Base-by-base conservation (phyloP, 2,888 invertebrate species). In the Orchesella flavescens region DNA sequence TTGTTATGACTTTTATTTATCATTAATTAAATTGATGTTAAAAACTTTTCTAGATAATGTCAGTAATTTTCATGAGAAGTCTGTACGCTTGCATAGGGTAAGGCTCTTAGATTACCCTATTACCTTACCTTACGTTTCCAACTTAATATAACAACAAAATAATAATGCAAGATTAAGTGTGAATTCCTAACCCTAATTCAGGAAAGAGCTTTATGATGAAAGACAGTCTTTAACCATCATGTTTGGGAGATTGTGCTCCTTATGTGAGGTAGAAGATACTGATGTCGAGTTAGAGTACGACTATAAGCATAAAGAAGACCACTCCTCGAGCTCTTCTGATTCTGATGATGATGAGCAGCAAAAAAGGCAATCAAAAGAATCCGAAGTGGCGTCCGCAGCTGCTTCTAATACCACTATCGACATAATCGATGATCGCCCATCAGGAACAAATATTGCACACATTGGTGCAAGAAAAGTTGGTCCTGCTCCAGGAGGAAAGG, bases 281-380 rank as follows among this genome's bases (percentile, higher is more conserved):
- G 84, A 84, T 43, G 71, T 59, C 3, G 75, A 80, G n/a, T 23
- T 76, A n/a, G 79, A 80, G n/a, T 69, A 75, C 15, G 80, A 59
- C 34, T 53, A 44, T 5, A 15, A 13, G 23, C 21, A 21, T 1
- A 23, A 49, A 19, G 61, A 21, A 17, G 43, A 73, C 1, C 5
- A 21, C n/a, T 2, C 12, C n/a, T 49, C 49, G 7, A 44, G 44
- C n/a, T 21, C 9, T 24, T 53, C 15, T 23, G 21, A 53, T 53
- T n/a, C 69, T 46, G 57, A 21, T 10, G 57, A 21, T 10, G 57
- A 57, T 17, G 34, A 34, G 34, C 34, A 34, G 2, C 34, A 34
- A 2, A 34, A 34, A 34, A 34, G 34, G 7, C 2, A 34, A 4
- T 34, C 34, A 34, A 34, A 34, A 34, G 34, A 34, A 34, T 34